phyloP scores from a whole-genome alignment of 64 coral and sea anemone species.

The Pachyseris speciosa region DNA sequence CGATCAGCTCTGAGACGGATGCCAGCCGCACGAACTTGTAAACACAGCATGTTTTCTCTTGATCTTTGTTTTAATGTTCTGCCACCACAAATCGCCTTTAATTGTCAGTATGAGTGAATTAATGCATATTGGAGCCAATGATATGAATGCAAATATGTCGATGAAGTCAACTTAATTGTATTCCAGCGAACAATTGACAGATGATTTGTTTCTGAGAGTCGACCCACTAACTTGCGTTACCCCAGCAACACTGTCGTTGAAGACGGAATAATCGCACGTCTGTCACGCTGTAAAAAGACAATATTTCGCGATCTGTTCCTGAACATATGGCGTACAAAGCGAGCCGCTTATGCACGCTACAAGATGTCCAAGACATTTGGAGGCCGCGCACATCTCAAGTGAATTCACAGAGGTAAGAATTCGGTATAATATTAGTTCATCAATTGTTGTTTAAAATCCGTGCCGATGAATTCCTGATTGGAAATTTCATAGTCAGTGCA shows the following conservation, averaged over 20 bases:
- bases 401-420: slow-evolving; percentile 14
- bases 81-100: neutral
- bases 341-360: neutral
- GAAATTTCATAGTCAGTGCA: too few species aligned
- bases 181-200: neutral
- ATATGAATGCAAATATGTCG: slow-evolving; percentile 24
- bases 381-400: slow-evolving; percentile 20
- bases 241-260: slow-evolving; percentile 20
- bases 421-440: neutral
- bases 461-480: neutral
- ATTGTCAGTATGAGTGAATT: neutral
- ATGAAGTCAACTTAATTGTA: neutral
- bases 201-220: neutral
- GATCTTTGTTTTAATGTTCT: too few species aligned
- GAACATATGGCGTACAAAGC: neutral
- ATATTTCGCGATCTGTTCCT: neutral
- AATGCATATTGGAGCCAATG: neutral
- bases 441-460: neutral
- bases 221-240: neutral
- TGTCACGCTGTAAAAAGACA: neutral
- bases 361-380: slow-evolving; percentile 32
- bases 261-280: neutral
- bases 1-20: too few species aligned
- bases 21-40: too few species aligned
- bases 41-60: too few species aligned